Conservation (phyloP, 2,113 vertebrate genomes). For the Nycticryphes semicollaris region DNA sequence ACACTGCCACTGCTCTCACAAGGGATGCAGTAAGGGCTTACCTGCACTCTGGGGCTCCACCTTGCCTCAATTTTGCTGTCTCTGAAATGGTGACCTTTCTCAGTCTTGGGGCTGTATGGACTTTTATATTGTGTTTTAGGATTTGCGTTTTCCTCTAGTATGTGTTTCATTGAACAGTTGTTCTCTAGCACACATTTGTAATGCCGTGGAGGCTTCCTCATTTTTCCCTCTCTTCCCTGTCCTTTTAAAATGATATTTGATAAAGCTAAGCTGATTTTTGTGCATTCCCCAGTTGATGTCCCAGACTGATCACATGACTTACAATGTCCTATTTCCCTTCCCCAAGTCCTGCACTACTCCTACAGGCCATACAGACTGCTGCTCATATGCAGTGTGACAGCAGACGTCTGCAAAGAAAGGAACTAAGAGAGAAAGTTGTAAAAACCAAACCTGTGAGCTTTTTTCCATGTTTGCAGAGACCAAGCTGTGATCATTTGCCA, state of each 20-base stretch:
- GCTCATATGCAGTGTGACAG: not conserved
- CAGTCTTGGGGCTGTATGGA: not conserved
- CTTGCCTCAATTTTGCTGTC: not conserved
- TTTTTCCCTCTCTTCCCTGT: not conserved
- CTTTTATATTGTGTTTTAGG: not conserved
- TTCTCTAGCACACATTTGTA: not conserved
- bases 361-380: not conserved
- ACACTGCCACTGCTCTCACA: not conserved
- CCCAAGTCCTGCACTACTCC: not conserved
- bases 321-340: not conserved
- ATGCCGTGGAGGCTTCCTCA: not conserved
- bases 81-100: not conserved
- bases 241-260: conserved; percentile 9
- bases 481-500: not conserved
- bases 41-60: not conserved
- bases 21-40: not conserved
- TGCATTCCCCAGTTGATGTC: not conserved
- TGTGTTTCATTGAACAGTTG: not conserved
- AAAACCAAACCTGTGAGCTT: not conserved
- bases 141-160: not conserved
- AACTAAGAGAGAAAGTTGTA: not conserved
- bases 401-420: not conserved
- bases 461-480: not conserved
- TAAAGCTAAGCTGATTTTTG: not conserved
- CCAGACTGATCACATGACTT: not conserved